Percentiles rank a stretch among this genome's conserved stretches.
Conservation (phyloP, 2,113 vertebrate species). For the Fregata magnificens region DNA sequence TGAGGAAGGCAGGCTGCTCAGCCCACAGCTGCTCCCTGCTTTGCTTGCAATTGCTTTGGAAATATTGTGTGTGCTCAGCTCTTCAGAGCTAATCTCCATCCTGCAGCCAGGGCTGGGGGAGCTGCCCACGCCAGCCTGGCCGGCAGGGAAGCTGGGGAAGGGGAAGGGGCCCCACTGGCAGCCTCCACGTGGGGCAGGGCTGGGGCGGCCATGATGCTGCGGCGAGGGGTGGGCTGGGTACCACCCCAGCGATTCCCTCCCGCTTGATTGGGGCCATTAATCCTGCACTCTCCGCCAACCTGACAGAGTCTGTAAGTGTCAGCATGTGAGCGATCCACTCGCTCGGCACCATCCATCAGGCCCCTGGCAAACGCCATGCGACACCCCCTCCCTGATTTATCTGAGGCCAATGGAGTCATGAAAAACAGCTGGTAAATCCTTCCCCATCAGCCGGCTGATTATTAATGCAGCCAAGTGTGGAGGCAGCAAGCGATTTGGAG, state of each 20-base stretch:
- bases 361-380: not conserved
- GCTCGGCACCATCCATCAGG: constrained; percentile 51
- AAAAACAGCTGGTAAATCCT: constrained; percentile 71
- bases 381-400: constrained; percentile 63
- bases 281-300: not conserved
- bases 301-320: constrained; percentile 9
- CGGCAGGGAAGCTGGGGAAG: not conserved
- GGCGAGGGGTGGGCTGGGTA: not conserved
- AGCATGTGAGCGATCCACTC: constrained; percentile 30
- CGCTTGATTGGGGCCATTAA: constrained; percentile 37
- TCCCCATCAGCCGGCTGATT: constrained; percentile 55
- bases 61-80: constrained; percentile 33
- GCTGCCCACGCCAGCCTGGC: not conserved
- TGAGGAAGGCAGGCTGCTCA: constrained; percentile 31
- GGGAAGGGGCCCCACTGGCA: fast-evolving
- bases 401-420: constrained; percentile 61
- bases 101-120: not conserved
- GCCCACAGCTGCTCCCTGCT: constrained; percentile 59
- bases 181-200: fast-evolving
- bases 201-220: fast-evolving
- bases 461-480: constrained; percentile 56
- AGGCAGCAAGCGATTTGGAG: not conserved
- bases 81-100: constrained; percentile 12
- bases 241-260: not conserved
- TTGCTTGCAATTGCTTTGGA: constrained; percentile 31